A percentile compares a stretch with the other conserved stretches of the same genome.
Conservation (phyloP, 2,113 vertebrate species). For the Carassius carassius region DNA sequence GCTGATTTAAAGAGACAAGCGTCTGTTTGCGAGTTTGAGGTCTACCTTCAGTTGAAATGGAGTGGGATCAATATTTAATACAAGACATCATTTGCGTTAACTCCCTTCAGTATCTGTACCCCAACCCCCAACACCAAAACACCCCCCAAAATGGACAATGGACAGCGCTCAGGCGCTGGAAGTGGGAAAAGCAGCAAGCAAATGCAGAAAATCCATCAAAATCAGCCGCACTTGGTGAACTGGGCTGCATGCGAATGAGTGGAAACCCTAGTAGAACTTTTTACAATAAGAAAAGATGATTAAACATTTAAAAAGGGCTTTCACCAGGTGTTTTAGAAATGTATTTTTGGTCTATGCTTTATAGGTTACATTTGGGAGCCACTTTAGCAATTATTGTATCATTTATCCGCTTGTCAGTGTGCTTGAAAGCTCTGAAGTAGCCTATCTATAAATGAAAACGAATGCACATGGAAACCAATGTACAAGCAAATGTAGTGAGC, state of each 20-base stretch:
- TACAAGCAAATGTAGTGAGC: not conserved
- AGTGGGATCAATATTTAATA: slow-evolving; percentile 79
- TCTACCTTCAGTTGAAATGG: slow-evolving; percentile 79
- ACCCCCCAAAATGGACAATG: slow-evolving; percentile 65
- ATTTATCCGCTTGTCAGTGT: not conserved
- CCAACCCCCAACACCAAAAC: not conserved
- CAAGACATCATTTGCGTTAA: slow-evolving; percentile 72
- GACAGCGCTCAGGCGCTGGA: slow-evolving; percentile 59
- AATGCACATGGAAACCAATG: slow-evolving; percentile 1
- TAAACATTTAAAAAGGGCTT: slow-evolving; percentile 44
- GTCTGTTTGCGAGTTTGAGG: slow-evolving; percentile 75
- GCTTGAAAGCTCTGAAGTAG: not conserved
- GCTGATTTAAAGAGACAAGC: slow-evolving; percentile 80
- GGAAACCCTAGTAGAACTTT: slow-evolving; percentile 41
- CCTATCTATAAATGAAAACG: slow-evolving; percentile 10
- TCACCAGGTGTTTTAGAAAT: slow-evolving; percentile 20
- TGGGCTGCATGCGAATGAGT: slow-evolving; percentile 42
- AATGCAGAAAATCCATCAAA: slow-evolving; percentile 49
- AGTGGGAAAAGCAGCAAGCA: slow-evolving; percentile 50
- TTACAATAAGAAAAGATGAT: slow-evolving; percentile 34
- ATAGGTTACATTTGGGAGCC: not conserved
- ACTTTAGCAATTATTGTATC: not conserved
- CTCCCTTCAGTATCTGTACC: slow-evolving; percentile 55
- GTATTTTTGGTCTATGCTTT: not conserved
- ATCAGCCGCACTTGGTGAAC: slow-evolving; percentile 40